phyloP scores from a whole-genome alignment of 2,888 invertebrate species.

The Papilio elwesi region DNA sequence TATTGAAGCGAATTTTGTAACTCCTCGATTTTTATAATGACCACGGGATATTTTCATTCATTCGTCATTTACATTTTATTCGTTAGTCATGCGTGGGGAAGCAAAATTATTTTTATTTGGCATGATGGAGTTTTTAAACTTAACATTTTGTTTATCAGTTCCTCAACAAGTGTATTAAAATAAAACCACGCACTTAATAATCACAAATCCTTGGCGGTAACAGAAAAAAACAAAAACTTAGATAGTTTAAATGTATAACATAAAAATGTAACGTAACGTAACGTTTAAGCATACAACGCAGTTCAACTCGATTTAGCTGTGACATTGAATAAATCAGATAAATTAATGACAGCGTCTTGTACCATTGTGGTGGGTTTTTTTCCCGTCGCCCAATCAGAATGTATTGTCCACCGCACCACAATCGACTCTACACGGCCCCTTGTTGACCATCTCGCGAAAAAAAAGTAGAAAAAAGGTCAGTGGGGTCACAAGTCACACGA shows the following conservation, averaged over 20 bases:
- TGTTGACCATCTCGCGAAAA: conserved; percentile 66
- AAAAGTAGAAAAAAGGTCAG: conserved; percentile 54
- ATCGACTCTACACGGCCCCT: conserved; percentile 64
- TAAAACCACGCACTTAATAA: neutral
- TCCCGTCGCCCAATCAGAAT: conserved; percentile 69
- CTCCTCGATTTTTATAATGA: no score
- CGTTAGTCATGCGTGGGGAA: no score
- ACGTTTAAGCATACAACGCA: neutral
- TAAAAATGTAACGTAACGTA: no score
- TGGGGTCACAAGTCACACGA: conserved; percentile 66
- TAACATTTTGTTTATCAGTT: no score
- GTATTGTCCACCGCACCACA: conserved; percentile 68
- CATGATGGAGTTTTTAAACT: no score
- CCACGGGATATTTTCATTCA: no score
- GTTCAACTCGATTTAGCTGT: conserved; percentile 4
- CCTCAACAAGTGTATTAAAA: no score
- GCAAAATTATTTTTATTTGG: no score
- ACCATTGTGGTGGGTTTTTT: conserved; percentile 53
- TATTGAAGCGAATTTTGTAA: no score
- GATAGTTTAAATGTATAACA: neutral
- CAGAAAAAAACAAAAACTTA: neutral
- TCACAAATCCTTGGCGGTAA: neutral
- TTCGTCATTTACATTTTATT: no score
- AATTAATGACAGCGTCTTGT: conserved; percentile 43
- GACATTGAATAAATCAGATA: conserved; percentile 18